Evolutionary conservation across 2,113 vertebrate species (phyloP), one percentile per base, ranked within the genome.

Genomic region (Notiomystis cincta): DNA sequence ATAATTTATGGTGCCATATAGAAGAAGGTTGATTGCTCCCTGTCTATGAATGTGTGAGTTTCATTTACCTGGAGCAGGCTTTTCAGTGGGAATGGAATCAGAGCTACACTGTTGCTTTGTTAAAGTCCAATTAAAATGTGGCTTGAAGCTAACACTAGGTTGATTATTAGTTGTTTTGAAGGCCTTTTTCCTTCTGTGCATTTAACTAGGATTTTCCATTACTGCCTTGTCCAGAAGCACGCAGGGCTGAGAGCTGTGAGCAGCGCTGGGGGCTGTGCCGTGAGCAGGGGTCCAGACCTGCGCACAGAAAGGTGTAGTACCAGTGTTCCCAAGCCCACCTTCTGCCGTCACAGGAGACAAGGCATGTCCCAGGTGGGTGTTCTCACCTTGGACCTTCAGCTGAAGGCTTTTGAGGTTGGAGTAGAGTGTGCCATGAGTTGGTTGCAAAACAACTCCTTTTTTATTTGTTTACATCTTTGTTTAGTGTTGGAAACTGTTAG

Each of bases 1-100:
- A 23, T 94, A 95, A 95, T 96, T 95, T 94, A 93, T 95, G 94
- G 93, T 95, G 92, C 96, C 96, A 83, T 90, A 77, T 94, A 97
- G 96, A 94, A 65, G 66, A 50, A 90, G 69, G 91, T 85, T 93
- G 94, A 85, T 96, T 87, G 91, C 89, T 95, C 6, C 94, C 31
- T 3, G 3, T 42, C 64, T 65, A 8, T 24, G 67, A 94, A 67
- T 42, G 30, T 15, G 10, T 6, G 4, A 22, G 51, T 81, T 66
- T 86, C 92, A 67, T 90, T 83, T 86, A 93, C 88, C 67, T 94
- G 85, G 19, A 86, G 75, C 92, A 71, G 79, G 71, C 67, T 88
- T 92, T 86, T 77, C 51, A 6, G 71, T 91, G 30, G 40, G 45
- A 89, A 53, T 20, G 27, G 70, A 77, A 86, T 90, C 92, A 53